Percentiles rank a stretch among this genome's conserved stretches.
Conservation (phyloP, 2,797 vertebrate genomes). For the Vireo griseus region DNA sequence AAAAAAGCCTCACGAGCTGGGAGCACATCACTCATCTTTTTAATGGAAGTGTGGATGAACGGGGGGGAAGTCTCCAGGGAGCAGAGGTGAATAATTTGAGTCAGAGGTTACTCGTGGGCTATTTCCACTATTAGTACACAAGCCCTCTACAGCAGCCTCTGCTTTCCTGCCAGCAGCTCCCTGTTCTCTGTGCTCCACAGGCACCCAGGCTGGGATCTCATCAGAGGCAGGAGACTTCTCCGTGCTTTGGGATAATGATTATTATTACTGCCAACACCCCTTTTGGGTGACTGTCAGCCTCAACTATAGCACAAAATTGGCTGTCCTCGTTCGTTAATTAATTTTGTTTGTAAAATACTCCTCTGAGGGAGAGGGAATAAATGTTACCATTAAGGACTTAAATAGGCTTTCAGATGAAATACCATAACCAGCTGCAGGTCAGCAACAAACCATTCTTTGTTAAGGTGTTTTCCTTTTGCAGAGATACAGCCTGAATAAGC, state of each 20-base stretch:
- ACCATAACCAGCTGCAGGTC: conserved; percentile 65
- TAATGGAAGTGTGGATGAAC: background rate
- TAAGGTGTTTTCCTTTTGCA: conserved; percentile 65
- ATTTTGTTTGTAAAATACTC: conserved; percentile 58
- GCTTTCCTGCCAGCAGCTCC: background rate
- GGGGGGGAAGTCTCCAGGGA: background rate
- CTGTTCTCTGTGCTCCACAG: background rate
- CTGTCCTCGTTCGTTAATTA: conserved; percentile 22
- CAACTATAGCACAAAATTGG: conserved; percentile 22
- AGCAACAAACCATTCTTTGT: conserved; percentile 67
- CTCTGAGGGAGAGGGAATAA: conserved; percentile 44
- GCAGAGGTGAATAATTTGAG: background rate
- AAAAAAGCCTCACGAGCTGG: background rate
- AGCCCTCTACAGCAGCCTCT: background rate
- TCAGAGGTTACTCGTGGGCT: background rate
- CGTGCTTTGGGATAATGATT: conserved; percentile 15
- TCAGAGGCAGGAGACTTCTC: background rate
- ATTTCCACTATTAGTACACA: background rate
- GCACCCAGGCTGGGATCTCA: background rate
- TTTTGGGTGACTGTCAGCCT: conserved; percentile 8
- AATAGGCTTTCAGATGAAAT: conserved; percentile 62
- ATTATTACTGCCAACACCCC: conserved; percentile 20
- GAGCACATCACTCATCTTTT: background rate
- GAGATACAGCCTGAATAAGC: conserved; percentile 47
- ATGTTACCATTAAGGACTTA: conserved; percentile 57